Base-by-base conservation (phyloP, 2,113 vertebrate genomes). In the Heliornis fulica region DNA sequence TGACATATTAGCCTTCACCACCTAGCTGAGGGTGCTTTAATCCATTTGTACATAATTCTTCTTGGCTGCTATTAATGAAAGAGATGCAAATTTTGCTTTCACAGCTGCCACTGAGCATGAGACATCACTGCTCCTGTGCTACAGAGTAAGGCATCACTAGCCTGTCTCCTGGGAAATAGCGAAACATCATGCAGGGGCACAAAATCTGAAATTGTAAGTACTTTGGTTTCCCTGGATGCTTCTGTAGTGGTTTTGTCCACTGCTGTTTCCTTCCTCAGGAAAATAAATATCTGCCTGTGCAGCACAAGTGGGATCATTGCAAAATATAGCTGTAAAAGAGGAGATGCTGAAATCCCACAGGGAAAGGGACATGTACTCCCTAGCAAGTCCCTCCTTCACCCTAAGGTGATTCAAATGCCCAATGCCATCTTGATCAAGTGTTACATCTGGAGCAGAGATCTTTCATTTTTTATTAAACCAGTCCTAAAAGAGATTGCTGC, bases 81-180 rank as follows among this genome's bases (percentile, higher is more conserved):
- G 75, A 54, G 34, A 93, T 70, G 46, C 18, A 90, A 96, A 91
- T 86, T 77, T 69, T 77, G 59, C 34, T 85, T 94, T 74, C 5
- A 2, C 31, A 63, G 50, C 59, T 93, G 59, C 89, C 34, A 59
- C 13, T 74, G 66, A 90, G 21, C 53, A 61, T 18, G 32, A 91
- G 43, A 69, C 45, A 50, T 75, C 53, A 15, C 13, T 66, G 31
- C 25, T 64, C 9, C 45, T 82, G 17, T 64, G 57, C 70, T 40
- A 53, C 14, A 65, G 76, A 50, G 45, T 72, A 80, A 93, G 46
- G 28, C 53, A 79, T 43, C 15, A 28, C 34, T 70, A 65, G 34
- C 19, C 20, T 65, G 8, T 61, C 86, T 79, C 61, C 32, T 50
- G 70, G 66, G 54, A 94, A 54, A n/a, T 68, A 57, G 0, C 50